Evolutionary conservation across 2,888 invertebrate species (phyloP).

Genomic region (Noctua pronuba): DNA sequence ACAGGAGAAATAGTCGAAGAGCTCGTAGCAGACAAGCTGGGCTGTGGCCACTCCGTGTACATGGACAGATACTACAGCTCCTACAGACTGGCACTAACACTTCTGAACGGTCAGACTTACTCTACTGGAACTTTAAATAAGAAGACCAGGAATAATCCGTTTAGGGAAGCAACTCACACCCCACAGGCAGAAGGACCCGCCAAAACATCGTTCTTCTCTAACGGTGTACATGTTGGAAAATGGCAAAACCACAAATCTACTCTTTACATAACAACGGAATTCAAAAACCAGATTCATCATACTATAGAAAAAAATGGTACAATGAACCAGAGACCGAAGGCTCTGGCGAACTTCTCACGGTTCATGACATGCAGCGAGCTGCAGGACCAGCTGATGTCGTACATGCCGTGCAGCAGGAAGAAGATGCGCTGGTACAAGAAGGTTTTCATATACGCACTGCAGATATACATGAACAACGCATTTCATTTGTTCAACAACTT

Average conservation of each 20-base stretch:
- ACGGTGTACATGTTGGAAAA: slow-evolving; percentile 39
- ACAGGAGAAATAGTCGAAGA: slow-evolving; percentile 17
- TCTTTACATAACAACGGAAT: slow-evolving; percentile 46
- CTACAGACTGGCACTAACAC: slow-evolving; percentile 22
- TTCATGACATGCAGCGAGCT: slow-evolving; percentile 35
- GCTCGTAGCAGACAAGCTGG: slow-evolving; percentile 20
- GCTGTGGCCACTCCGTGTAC: slow-evolving; percentile 40
- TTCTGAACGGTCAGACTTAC: slow-evolving; percentile 47
- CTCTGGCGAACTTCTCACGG: slow-evolving; percentile 36
- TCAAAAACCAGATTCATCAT: slow-evolving; percentile 11
- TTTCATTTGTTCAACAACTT: slow-evolving; percentile 29
- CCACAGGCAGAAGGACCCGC: background rate
- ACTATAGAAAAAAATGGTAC: background rate
- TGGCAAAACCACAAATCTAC: slow-evolving; percentile 33
- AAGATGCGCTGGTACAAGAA: slow-evolving; percentile 27
- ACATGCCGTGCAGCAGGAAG: slow-evolving; percentile 24
- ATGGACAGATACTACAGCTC: slow-evolving; percentile 55
- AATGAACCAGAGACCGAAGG: slow-evolving; percentile 12
- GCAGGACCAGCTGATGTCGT: slow-evolving; percentile 40
- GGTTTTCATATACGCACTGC: slow-evolving; percentile 30
- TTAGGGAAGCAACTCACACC: background rate
- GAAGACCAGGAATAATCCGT: slow-evolving; percentile 37
- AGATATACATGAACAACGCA: slow-evolving; percentile 36
- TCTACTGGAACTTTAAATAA: slow-evolving; percentile 49
- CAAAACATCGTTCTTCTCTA: slow-evolving; percentile 17